Evolutionary conservation across 2,888 invertebrate species (phyloP).

Genomic region (Terebella lapidaria): DNA sequence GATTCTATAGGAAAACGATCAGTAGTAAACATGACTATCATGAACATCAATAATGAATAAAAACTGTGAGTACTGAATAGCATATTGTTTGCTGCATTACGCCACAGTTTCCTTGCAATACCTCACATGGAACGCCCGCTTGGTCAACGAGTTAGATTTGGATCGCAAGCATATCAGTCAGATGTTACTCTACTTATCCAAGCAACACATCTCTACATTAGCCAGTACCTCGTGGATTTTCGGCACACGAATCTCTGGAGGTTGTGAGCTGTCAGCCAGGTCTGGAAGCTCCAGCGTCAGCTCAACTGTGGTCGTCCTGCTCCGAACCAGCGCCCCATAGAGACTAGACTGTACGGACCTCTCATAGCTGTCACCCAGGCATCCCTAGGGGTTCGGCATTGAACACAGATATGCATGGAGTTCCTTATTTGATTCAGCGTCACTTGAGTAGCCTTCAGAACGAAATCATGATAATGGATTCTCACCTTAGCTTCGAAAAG

Average conservation of each 20-base stretch:
- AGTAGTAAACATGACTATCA: neutral
- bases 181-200: neutral
- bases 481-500: too few relatives aligned
- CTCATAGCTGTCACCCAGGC: neutral
- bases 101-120: neutral
- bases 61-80: neutral
- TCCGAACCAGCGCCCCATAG: neutral
- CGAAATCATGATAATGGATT: too few relatives aligned
- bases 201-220: neutral
- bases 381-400: neutral
- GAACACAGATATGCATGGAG: neutral
- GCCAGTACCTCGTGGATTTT: neutral
- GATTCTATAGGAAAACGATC: neutral
- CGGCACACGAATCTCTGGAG: neutral
- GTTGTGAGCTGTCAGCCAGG: neutral
- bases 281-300: neutral
- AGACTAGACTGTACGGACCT: neutral
- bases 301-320: neutral
- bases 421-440: too few relatives aligned
- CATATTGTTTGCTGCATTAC: neutral
- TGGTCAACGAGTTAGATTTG: too few relatives aligned
- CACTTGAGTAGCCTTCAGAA: too few relatives aligned
- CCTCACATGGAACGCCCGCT: too few relatives aligned
- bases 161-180: neutral
- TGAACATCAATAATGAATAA: neutral